Evolutionary conservation across 2,113 vertebrate genomes (phyloP).

Genomic region (Verasper variegatus): DNA sequence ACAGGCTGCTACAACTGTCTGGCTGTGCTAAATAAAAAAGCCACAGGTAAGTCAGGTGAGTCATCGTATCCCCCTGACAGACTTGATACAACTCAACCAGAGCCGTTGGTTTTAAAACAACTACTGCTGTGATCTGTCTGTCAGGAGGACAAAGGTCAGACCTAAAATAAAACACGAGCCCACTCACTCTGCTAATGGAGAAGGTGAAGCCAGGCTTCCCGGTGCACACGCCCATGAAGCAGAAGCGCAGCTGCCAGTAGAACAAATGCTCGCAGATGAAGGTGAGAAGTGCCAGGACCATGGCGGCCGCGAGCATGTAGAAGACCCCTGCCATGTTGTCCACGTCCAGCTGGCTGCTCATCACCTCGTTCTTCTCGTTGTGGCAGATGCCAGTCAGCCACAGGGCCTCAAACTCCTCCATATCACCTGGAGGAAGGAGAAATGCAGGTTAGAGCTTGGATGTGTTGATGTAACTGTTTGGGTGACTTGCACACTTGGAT

Average conservation of each 20-base stretch:
- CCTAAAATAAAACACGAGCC: slow-evolving; percentile 54
- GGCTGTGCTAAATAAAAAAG: slow-evolving; percentile 28
- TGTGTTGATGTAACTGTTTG: slow-evolving; percentile 15
- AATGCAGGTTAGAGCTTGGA: slow-evolving; percentile 26
- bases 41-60: slow-evolving; percentile 57
- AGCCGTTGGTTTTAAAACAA: slow-evolving; percentile 48
- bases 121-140: slow-evolving; percentile 49
- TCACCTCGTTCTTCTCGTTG: slow-evolving; percentile 99
- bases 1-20: background rate
- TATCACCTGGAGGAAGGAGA: slow-evolving; percentile 87
- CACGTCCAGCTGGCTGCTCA: slow-evolving; percentile 99
- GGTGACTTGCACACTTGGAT: slow-evolving; percentile 24
- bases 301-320: slow-evolving; percentile 98
- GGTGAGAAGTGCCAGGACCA: slow-evolving; percentile 96
- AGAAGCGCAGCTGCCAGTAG: slow-evolving; percentile 99
- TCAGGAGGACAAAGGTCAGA: slow-evolving; percentile 58
- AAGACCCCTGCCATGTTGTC: slow-evolving; percentile 99
- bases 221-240: slow-evolving; percentile 98
- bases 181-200: slow-evolving; percentile 98
- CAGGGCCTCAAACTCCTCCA: slow-evolving; percentile 97
- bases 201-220: slow-evolving; percentile 95
- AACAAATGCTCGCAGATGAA: slow-evolving; percentile 99
- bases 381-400: slow-evolving; percentile 99
- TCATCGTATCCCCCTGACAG: slow-evolving; percentile 54
- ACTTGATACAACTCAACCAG: slow-evolving; percentile 48